Percentiles rank a stretch among this genome's conserved stretches.
Evolutionary conservation across 2,888 invertebrate species (phyloP).

Genomic region (Mayetiola destructor): DNA sequence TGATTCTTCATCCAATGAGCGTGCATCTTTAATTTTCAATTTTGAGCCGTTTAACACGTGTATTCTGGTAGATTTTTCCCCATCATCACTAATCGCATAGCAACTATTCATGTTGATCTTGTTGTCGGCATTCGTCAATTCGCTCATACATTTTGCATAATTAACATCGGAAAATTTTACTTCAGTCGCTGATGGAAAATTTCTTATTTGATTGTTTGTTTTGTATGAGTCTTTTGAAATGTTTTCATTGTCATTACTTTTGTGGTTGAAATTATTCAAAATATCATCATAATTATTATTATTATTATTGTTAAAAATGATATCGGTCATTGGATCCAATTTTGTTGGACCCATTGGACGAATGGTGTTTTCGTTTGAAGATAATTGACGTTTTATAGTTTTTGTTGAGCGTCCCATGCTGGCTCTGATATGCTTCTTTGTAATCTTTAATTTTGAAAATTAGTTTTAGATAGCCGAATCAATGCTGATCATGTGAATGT

Average conservation of each 20-base stretch:
- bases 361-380: not conserved
- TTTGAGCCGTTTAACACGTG: not conserved
- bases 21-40: constrained; percentile 25
- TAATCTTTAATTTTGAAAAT: too few species aligned
- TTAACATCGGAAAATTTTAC: constrained; percentile 34
- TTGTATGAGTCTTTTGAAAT: constrained; percentile 16
- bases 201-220: constrained; percentile 2
- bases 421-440: too few species aligned
- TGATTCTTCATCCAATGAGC: constrained; percentile 30
- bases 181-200: constrained; percentile 22
- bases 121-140: not conserved
- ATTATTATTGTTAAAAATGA: too few species aligned
- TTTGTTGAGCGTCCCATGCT: too few species aligned
- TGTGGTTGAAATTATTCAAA: not conserved
- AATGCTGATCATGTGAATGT: too few species aligned
- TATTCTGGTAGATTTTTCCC: not conserved
- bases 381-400: not conserved
- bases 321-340: not conserved
- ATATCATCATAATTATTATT: too few species aligned
- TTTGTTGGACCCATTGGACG: not conserved
- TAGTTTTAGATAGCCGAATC: too few species aligned
- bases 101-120: constrained; percentile 17
- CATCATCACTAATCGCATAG: constrained; percentile 19
- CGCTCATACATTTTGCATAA: constrained; percentile 24
- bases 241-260: not conserved